Percentiles rank a stretch among this genome's conserved stretches.
These are phyloP conservation scores for Piezodorus guildinii DNA, from an alignment of 1,140 invertebrate genomes.

Conservation along the genomic window DNA sequence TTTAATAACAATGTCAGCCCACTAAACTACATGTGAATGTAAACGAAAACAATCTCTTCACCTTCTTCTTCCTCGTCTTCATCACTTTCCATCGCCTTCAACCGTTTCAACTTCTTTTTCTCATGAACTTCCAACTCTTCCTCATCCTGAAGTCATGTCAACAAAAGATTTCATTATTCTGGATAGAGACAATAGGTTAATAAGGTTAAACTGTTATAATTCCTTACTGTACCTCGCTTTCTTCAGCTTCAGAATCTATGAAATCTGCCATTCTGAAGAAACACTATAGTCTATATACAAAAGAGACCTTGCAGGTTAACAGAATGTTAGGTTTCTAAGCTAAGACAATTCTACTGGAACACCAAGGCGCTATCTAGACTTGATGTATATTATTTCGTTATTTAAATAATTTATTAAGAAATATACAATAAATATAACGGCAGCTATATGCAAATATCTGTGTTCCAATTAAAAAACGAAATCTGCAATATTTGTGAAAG, in stretches of 20 bases:
- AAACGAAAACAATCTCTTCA: conserved; percentile 4
- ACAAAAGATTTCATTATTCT: background rate
- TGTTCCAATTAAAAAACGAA: background rate
- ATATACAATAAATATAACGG: background rate
- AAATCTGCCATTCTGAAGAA: conserved; percentile 52
- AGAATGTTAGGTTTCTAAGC: background rate
- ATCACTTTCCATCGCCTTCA: conserved; percentile 48
- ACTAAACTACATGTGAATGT: too few species aligned
- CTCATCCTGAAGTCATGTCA: conserved; percentile 39
- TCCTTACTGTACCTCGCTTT: conserved; percentile 55
- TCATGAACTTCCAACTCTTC: conserved; percentile 49
- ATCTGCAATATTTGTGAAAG: background rate
- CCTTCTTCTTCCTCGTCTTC: conserved; percentile 48
- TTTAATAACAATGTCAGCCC: too few species aligned
- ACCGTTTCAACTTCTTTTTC: conserved; percentile 49
- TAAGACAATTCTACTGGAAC: background rate
- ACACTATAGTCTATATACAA: background rate
- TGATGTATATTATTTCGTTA: background rate
- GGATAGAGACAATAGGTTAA: background rate
- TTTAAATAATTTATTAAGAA: background rate
- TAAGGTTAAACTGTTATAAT: conserved; percentile 15
- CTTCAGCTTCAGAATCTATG: conserved; percentile 69
- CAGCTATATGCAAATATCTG: background rate
- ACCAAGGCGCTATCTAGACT: too few species aligned
- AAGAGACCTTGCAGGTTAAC: background rate